phyloP scores from a whole-genome alignment of 2,113 vertebrate genomes.

The Lycocorax pyrrhopterus region DNA sequence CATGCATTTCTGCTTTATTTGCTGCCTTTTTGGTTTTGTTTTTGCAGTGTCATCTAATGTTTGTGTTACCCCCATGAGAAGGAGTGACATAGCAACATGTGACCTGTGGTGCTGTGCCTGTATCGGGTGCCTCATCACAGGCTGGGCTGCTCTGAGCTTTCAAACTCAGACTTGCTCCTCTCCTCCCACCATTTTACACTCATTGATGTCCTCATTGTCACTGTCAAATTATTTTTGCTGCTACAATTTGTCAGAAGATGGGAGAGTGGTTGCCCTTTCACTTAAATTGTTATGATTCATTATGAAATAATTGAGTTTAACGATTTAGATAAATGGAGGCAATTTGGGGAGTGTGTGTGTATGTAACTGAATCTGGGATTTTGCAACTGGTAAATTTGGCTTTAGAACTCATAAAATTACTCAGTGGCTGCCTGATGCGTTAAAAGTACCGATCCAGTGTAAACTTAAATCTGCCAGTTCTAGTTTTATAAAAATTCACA shows the following conservation, averaged over 20 bases:
- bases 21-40: neutral
- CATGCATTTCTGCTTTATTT: slow-evolving; percentile 35
- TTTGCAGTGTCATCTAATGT: neutral
- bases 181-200: neutral
- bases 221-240: neutral
- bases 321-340: neutral
- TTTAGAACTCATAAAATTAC: neutral
- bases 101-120: neutral
- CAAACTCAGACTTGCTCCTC: neutral
- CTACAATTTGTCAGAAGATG: neutral
- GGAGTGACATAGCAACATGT: neutral
- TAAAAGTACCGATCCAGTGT: neutral
- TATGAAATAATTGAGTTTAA: neutral
- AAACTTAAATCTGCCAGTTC: neutral
- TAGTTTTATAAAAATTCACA: neutral
- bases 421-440: neutral
- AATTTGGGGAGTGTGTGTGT: neutral
- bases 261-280: neutral
- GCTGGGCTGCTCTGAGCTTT: neutral
- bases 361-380: neutral
- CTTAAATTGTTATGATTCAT: neutral
- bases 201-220: neutral
- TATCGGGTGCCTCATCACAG: neutral
- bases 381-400: neutral
- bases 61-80: neutral